Evolutionary conservation across 2,113 vertebrate genomes (phyloP).

Genomic region (Pachyramphus minor): DNA sequence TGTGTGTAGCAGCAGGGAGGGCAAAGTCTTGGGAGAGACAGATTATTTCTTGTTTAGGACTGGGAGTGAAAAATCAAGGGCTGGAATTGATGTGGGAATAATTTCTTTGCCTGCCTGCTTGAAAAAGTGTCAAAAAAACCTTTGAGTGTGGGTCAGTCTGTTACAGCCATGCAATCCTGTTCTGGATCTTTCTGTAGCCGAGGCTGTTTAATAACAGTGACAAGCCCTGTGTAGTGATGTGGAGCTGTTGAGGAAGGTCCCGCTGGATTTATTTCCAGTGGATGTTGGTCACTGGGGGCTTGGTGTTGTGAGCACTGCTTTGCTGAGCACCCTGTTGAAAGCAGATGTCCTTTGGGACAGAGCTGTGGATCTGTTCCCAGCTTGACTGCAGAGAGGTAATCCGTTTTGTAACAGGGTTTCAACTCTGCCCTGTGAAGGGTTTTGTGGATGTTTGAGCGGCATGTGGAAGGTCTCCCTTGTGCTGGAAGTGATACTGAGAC

Average conservation of each 20-base stretch:
- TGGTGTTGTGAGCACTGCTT: fast-evolving
- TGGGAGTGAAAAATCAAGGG: not conserved
- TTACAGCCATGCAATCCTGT: not conserved
- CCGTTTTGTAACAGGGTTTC: not conserved
- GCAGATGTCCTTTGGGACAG: not conserved
- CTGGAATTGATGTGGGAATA: not conserved
- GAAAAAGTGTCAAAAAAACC: not conserved
- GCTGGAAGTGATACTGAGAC: not conserved
- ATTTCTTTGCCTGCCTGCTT: not conserved
- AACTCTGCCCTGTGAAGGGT: not conserved
- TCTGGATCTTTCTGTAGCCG: not conserved
- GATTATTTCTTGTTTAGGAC: not conserved
- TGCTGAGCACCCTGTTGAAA: not conserved
- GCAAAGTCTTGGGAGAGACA: not conserved
- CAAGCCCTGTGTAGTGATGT: fast-evolving
- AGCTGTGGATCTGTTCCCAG: not conserved
- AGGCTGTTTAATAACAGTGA: not conserved
- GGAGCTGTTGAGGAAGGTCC: not conserved
- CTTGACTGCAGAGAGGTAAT: not conserved
- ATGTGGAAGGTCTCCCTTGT: not conserved
- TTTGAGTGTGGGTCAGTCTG: fast-evolving
- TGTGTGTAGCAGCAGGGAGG: fast-evolving
- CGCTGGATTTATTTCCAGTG: not conserved
- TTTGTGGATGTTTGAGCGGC: not conserved
- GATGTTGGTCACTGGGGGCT: fast-evolving